Percentiles rank a stretch among this genome's conserved stretches.
phyloP scores from a whole-genome alignment of 2,888 invertebrate genomes.

The Epiblema foenella region DNA sequence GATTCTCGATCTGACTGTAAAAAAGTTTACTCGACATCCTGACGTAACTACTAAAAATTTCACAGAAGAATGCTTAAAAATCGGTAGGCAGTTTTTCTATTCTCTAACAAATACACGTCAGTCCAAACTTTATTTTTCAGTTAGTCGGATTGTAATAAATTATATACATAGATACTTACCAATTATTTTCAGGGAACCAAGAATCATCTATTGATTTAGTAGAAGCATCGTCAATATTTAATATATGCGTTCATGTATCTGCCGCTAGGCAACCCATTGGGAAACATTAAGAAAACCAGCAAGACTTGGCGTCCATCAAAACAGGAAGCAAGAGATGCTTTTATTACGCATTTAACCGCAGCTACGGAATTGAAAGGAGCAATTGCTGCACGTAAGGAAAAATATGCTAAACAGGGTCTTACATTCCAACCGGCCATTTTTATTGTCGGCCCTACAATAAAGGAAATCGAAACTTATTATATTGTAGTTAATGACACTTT shows the following conservation, averaged over 20 bases:
- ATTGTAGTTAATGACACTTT: slow-evolving; percentile 17
- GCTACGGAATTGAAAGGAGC: slow-evolving; percentile 3
- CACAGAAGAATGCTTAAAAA: slow-evolving; percentile 7
- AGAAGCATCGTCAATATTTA: slow-evolving; percentile 5
- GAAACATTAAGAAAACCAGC: not conserved
- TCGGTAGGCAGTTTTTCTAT: slow-evolving; percentile 1
- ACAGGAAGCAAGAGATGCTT: not conserved
- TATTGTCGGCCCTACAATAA: slow-evolving; percentile 9
- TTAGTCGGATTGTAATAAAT: not conserved
- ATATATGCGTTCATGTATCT: slow-evolving; percentile 8
- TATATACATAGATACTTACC: not conserved
- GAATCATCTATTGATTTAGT: not conserved
- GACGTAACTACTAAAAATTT: slow-evolving; percentile 3
- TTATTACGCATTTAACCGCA: not conserved
- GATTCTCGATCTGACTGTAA: slow-evolving; percentile 14
- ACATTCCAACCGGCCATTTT: slow-evolving; percentile 13
- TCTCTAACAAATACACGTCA: not conserved
- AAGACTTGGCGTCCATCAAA: not conserved
- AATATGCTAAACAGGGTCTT: slow-evolving; percentile 2
- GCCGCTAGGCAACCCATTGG: slow-evolving; percentile 3
- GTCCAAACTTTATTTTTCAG: not conserved
- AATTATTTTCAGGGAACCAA: slow-evolving; percentile 8
- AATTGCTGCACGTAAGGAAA: slow-evolving; percentile 6
- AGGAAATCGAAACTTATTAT: slow-evolving; percentile 8
- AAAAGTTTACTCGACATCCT: slow-evolving; percentile 10